Evolutionary conservation across 2,797 vertebrate genomes (phyloP).

Genomic region (Hypotaenidia philippensis): DNA sequence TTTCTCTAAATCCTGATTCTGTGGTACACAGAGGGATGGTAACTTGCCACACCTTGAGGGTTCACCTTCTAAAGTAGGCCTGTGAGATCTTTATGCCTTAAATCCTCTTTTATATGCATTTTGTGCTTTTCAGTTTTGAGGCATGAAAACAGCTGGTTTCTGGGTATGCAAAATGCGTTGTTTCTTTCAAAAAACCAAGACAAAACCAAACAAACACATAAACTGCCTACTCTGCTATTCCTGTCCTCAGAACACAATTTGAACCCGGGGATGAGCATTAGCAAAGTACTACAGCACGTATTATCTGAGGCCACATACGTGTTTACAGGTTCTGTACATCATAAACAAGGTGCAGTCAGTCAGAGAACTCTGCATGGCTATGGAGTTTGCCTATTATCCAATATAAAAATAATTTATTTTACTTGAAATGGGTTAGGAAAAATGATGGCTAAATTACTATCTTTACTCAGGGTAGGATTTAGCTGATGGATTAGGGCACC

Average conservation of each 20-base stretch:
- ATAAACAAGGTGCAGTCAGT: not conserved
- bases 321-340: not conserved
- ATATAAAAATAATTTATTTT: not conserved
- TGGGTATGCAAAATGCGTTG: not conserved
- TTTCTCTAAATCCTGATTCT: not conserved
- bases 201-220: too few relatives aligned
- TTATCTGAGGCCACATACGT: fast-evolving
- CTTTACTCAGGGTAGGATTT: not conserved
- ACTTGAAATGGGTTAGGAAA: not conserved
- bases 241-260: not conserved
- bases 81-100: not conserved
- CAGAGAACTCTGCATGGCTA: not conserved
- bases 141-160: not conserved
- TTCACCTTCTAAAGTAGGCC: not conserved
- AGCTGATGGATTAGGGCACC: not conserved
- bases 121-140: not conserved
- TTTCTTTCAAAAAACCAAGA: not conserved
- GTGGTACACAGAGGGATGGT: not conserved
- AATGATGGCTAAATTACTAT: not conserved
- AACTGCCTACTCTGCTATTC: not conserved
- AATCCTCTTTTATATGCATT: not conserved
- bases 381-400: not conserved
- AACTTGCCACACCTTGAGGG: not conserved
- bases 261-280: not conserved
- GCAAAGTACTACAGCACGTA: not conserved